Conservation (phyloP, 2,888 invertebrate species). For the Heteromurus nitidus region DNA sequence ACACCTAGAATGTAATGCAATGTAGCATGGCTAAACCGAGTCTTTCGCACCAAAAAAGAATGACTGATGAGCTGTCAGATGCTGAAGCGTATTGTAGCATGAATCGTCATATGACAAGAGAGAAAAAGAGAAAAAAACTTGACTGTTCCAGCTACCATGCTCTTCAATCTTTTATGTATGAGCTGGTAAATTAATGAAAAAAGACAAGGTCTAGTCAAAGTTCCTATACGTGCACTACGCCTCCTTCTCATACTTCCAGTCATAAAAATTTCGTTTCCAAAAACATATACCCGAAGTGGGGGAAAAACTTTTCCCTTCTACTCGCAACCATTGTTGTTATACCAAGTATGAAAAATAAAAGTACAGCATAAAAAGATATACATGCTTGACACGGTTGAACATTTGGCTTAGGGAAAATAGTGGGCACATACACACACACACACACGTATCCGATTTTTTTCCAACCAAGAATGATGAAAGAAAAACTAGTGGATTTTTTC, state of each 20-base stretch:
- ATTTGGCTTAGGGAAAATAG: too few relatives aligned
- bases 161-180: slow-evolving; percentile 59
- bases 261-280: too few relatives aligned
- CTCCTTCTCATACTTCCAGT: too few relatives aligned
- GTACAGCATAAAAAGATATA: background rate
- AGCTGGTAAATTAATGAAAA: slow-evolving; percentile 55
- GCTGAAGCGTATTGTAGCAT: slow-evolving; percentile 51
- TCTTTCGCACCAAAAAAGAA: slow-evolving; percentile 55
- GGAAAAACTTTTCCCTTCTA: too few relatives aligned
- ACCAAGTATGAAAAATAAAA: background rate
- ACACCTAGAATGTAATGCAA: slow-evolving; percentile 19
- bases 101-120: slow-evolving; percentile 52
- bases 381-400: background rate
- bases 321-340: too few relatives aligned
- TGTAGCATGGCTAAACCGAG: too few relatives aligned
- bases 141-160: slow-evolving; percentile 45
- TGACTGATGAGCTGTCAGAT: slow-evolving; percentile 69
- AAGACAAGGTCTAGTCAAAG: slow-evolving; percentile 56
- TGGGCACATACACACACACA: background rate
- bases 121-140: too few relatives aligned
- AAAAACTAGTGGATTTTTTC: slow-evolving; percentile 37
- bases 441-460: background rate
- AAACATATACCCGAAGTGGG: too few relatives aligned
- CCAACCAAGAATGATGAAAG: slow-evolving; percentile 25
- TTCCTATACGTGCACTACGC: slow-evolving; percentile 32